phyloP scores from a whole-genome alignment of 2,797 vertebrate species.

The Craterocephalus amniculus region DNA sequence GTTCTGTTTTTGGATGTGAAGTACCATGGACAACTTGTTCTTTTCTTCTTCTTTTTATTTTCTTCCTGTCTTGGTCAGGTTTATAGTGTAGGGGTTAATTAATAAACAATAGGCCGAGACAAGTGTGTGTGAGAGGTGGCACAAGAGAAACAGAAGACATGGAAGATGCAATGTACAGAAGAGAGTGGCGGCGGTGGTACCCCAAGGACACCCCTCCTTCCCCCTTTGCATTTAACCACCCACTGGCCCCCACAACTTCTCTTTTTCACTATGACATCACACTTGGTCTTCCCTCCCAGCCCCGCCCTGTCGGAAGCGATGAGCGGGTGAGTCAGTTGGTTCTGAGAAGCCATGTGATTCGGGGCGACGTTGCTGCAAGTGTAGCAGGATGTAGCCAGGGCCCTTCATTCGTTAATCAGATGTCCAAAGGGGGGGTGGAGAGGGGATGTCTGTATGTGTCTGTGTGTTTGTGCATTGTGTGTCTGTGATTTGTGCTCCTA shows the following conservation, averaged over 20 bases:
- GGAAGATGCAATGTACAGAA: conserved; percentile 19
- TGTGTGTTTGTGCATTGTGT: conserved; percentile 38
- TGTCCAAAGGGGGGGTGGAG: conserved; percentile 45
- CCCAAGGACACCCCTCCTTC: conserved; percentile 40
- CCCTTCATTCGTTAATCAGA: conserved; percentile 84
- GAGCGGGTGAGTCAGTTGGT: conserved; percentile 86
- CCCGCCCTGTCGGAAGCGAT: conserved; percentile 87
- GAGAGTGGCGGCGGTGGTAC: conserved; percentile 39
- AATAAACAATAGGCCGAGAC: conserved; percentile 40
- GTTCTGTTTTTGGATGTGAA: conserved; percentile 40
- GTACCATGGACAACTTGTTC: conserved; percentile 26
- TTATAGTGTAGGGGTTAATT: conserved; percentile 17
- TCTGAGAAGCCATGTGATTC: conserved; percentile 86
- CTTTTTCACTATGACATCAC: conserved; percentile 75
- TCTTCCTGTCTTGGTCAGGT: conserved; percentile 28
- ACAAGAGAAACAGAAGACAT: neutral
- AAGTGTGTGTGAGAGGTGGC: conserved; percentile 21
- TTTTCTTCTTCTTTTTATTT: neutral
- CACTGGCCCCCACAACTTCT: conserved; percentile 44
- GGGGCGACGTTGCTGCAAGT: conserved; percentile 84
- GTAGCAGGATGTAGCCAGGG: conserved; percentile 68
- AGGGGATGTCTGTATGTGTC: conserved; percentile 58
- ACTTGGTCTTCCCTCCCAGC: conserved; percentile 78
- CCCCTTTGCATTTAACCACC: conserved; percentile 1
- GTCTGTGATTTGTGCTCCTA: conserved; percentile 56